These are phyloP conservation scores for Tachycineta bicolor DNA, from an alignment of 2,113 vertebrate species.

Conservation along the genomic window DNA sequence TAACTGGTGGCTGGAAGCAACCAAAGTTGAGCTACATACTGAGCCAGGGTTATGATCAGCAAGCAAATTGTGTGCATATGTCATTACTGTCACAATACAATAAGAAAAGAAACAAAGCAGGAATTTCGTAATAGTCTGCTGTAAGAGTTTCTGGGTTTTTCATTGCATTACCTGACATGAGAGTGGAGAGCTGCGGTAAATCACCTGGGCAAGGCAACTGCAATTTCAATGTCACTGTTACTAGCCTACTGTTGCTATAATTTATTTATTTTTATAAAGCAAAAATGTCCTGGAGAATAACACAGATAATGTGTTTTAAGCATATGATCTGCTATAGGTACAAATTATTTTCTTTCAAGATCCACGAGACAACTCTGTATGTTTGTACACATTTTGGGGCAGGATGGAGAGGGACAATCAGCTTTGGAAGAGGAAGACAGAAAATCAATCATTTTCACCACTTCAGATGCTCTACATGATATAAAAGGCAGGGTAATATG, in stretches of 20 bases:
- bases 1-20: neutral
- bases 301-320: neutral
- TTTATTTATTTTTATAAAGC: neutral
- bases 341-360: neutral
- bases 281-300: neutral
- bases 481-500: neutral
- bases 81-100: neutral
- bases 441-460: neutral
- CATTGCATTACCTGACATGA: neutral
- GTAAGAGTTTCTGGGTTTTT: neutral
- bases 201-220: neutral
- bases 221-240: neutral
- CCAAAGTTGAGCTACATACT: neutral
- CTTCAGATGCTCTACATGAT: neutral
- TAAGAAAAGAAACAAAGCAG: neutral
- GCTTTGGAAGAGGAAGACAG: neutral
- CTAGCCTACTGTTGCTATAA: neutral
- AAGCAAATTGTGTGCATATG: fast-evolving
- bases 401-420: neutral
- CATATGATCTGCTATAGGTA: fast-evolving
- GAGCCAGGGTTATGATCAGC: neutral
- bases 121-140: neutral
- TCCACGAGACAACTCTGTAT: neutral
- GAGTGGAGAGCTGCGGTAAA: neutral
- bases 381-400: neutral